Base-by-base conservation (phyloP, 2,113 vertebrate species). In the Etheostoma spectabile region DNA sequence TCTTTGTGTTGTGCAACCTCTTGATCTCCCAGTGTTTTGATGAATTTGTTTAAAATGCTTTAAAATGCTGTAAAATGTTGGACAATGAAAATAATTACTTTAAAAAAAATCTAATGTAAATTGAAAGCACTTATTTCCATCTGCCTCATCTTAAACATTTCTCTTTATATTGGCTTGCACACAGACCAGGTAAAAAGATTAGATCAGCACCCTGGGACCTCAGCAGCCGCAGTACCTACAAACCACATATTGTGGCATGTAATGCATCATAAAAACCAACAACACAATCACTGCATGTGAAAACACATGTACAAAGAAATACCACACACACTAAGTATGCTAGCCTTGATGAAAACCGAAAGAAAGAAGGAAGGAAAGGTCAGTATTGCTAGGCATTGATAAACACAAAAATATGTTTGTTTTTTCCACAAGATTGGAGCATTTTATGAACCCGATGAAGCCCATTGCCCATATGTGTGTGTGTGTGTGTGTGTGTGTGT, bases 221-320 rank as follows among this genome's bases (percentile, higher is more conserved):
- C 13, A 15, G 45, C 62, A 52, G 48, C 48, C 22, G 6, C 24
- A 56, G 13, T 8, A 69, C 67, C 57, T 45, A 14, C n/a, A 60
- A 65, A 74, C 73, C 69, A 72, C 66, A 77, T 35, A 49, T 19
- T 51, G 59, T 5, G 24, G 42, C 30, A 48, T 49, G 22, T 46
- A 74, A 69, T 63, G 72, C 68, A 22, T 62, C 59, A 49, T 72
- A 61, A 77, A 80, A 77, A 51, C 18, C 38, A 75, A 79, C 52
- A 79, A 82, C 51, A 52, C 64, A 42, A 64, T 59, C 30, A 65
- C 57, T 52, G 19, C 15, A 61, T 77, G n/a, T 35, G 27, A 77
- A 74, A 85, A 72, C 79, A 82, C 45, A 66, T 82, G 72, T 72
- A 55, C 55, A 53, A 22, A 38, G 49, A 35, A 74, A 19, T 67